Percentiles rank a stretch among this genome's conserved stretches.
Conservation (phyloP, 2,888 invertebrate species). For the Tetramorium bicarinatum region DNA sequence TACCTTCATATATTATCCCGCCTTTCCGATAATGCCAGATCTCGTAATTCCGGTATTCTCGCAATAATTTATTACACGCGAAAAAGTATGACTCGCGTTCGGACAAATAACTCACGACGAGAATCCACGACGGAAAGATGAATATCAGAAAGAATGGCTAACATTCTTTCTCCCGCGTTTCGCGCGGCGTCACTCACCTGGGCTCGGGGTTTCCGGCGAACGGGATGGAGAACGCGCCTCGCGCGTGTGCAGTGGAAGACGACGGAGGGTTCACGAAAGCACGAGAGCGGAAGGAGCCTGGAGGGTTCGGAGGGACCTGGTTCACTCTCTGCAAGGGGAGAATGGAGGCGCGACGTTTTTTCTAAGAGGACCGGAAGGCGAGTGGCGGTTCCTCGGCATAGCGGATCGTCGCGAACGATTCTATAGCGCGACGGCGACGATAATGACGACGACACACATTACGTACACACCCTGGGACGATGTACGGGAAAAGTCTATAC, state of each 20-base stretch:
- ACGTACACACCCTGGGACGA: slow-evolving; percentile 59
- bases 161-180: background rate
- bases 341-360: slow-evolving; percentile 18
- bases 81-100: background rate
- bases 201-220: slow-evolving; percentile 12
- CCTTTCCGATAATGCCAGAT: background rate
- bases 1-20: background rate
- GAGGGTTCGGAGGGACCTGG: slow-evolving; percentile 24
- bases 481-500: slow-evolving; percentile 54
- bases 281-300: background rate
- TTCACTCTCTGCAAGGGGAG: slow-evolving; percentile 37
- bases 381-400: slow-evolving; percentile 73
- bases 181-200: slow-evolving; percentile 29
- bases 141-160: background rate
- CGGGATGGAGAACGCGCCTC: background rate
- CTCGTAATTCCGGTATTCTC: background rate
- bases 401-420: slow-evolving; percentile 56
- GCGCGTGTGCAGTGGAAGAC: slow-evolving; percentile 14
- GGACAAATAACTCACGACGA: background rate
- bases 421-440: slow-evolving; percentile 52
- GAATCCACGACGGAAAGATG: background rate
- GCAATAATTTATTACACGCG: background rate
- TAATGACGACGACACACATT: slow-evolving; percentile 47
- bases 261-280: background rate
- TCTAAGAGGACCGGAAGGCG: slow-evolving; percentile 71